Base-by-base conservation (phyloP, 35 echinoderm and acorn worm species). In the Ptychodera flava region DNA sequence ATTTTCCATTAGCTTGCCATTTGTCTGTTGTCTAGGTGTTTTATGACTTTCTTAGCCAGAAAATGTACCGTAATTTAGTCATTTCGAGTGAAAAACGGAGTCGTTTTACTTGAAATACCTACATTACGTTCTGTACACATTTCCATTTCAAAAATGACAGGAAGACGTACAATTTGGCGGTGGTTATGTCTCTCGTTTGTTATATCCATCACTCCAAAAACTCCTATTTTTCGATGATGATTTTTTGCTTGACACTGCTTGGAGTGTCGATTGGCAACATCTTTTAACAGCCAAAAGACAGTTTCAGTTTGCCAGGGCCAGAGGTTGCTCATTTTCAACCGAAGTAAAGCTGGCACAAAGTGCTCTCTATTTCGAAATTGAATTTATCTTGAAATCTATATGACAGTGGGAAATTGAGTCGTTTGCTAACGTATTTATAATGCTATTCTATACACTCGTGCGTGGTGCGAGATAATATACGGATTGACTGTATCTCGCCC, bases 1-100 rank as follows among this genome's bases (percentile, higher is more conserved):
- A 64, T 64, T 64, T 64, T 64, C 45, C 45, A 64, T 64, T 64
- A 64, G 45, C 45, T 64, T 64, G 45, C 45, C 45, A 64, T 64
- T 64, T 64, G 45, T 64, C 45, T 64, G 45, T 64, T 64, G 6
- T 64, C 45, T 6, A 64, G 45, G 45, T 64, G 45, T 64, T 64
- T 64, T 64, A 64, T 64, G 45, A 64, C 45, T 64, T 64, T 64
- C 22, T 22, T 64, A 12, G 22, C 45, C 22, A 6, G 6, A 64
- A 64, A 64, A 64, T 64, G 45, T 64, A 64, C 45, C 22, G 45
- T 64, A 64, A 64, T 64, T 64, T 64, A 64, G 45, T 64, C 45
- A 64, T 64, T n/a, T n/a, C n/a, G n/a, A n/a, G n/a, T n/a, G n/a
- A n/a, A n/a, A n/a, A n/a, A n/a, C n/a, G n/a, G n/a, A n/a, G n/a